These are phyloP conservation scores for Cossypha dichroa DNA, from an alignment of 2,797 vertebrate genomes.

Conservation along the genomic window DNA sequence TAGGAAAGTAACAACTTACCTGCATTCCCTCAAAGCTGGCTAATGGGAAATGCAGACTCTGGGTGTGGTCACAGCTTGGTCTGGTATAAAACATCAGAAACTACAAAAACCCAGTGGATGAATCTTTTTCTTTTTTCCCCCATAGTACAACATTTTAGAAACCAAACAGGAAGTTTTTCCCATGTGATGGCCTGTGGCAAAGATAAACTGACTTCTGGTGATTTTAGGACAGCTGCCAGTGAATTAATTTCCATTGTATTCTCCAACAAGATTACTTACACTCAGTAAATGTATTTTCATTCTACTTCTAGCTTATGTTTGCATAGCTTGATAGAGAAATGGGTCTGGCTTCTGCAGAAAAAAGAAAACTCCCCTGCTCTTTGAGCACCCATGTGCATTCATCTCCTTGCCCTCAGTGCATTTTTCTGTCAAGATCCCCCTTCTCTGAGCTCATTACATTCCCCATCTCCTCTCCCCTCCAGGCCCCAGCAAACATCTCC, in stretches of 20 bases:
- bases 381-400: conserved; percentile 4
- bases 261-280: not conserved
- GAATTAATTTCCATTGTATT: not conserved
- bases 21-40: not conserved
- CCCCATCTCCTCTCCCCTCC: conserved; percentile 28
- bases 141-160: not conserved
- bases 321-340: not conserved
- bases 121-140: not conserved
- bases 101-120: not conserved
- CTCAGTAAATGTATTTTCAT: not conserved
- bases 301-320: not conserved
- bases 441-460: conserved; percentile 34
- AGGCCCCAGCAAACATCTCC: conserved; percentile 70
- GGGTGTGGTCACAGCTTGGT: not conserved
- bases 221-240: not conserved
- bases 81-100: not conserved
- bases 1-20: not conserved
- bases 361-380: not conserved
- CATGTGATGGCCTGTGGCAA: not conserved
- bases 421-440: conserved; percentile 15
- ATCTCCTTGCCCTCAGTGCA: not conserved
- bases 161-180: not conserved
- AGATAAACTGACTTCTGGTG: not conserved
- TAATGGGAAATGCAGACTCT: not conserved
- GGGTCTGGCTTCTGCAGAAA: not conserved